Evolutionary conservation across 2,888 invertebrate species (phyloP).

Genomic region (Thereva nobilitata): DNA sequence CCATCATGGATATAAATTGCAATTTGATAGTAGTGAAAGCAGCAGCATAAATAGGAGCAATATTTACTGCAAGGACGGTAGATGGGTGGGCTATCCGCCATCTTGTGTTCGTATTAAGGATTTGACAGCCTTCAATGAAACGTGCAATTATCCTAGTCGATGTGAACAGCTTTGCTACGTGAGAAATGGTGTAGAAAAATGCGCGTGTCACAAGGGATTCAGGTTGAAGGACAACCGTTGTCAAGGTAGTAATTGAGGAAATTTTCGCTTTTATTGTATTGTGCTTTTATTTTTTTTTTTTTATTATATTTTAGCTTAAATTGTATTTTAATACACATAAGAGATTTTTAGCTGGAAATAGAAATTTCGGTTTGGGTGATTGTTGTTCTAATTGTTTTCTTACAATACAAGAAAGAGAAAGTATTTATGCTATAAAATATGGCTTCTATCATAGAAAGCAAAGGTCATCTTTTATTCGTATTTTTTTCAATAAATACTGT

Average conservation of each 20-base stretch:
- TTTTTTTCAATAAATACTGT: too few species aligned
- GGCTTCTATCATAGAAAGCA: too few species aligned
- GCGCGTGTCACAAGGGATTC: constrained; percentile 60
- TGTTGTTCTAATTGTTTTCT: too few species aligned
- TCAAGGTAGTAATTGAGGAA: constrained; percentile 38
- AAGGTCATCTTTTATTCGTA: too few species aligned
- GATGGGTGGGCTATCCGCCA: constrained; percentile 43
- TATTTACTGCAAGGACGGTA: constrained; percentile 42
- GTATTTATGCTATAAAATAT: too few species aligned
- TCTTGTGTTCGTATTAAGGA: constrained; percentile 37
- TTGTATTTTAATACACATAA: background rate
- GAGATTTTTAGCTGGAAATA: too few species aligned
- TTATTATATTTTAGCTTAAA: background rate
- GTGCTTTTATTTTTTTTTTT: background rate
- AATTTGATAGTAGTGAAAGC: constrained; percentile 30
- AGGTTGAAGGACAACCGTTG: constrained; percentile 48
- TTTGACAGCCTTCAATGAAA: constrained; percentile 26
- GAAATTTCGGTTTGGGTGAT: too few species aligned
- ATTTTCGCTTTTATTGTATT: background rate
- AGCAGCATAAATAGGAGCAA: constrained; percentile 33
- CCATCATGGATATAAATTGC: constrained; percentile 41
- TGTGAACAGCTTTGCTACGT: constrained; percentile 43
- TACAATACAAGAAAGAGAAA: too few species aligned
- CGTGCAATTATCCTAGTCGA: constrained; percentile 37
- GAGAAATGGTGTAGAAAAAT: constrained; percentile 52